A percentile compares a stretch with the other conserved stretches of the same genome.
Evolutionary conservation across 2,113 vertebrate species (phyloP).

Genomic region (Corythornis madagascariensis): DNA sequence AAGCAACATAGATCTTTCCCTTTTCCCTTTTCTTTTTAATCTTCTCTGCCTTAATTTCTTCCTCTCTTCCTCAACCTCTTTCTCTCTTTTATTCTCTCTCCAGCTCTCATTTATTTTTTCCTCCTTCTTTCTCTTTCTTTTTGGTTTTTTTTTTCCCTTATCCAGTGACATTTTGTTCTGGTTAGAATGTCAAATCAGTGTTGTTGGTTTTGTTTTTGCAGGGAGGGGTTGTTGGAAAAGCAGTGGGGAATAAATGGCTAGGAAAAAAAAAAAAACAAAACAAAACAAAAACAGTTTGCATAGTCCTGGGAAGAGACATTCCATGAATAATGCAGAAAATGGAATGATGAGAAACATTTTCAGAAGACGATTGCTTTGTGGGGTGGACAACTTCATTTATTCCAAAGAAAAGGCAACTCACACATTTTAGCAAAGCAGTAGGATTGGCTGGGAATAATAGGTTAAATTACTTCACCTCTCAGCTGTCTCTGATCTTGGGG

Average conservation of each 20-base stretch:
- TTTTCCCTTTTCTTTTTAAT: no score
- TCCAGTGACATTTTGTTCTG: neutral
- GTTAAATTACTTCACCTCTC: neutral
- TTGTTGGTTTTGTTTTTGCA: neutral
- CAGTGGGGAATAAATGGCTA: neutral
- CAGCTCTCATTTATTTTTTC: no score
- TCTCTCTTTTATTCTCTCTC: fast-evolving
- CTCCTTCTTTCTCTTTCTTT: fast-evolving
- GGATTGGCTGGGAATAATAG: neutral
- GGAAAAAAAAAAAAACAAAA: neutral
- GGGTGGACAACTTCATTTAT: conserved; percentile 31
- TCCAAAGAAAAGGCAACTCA: conserved; percentile 11
- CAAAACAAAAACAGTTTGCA: neutral
- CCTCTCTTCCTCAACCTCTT: no score
- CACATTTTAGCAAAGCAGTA: neutral
- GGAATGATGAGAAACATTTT: neutral
- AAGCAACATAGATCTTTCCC: neutral
- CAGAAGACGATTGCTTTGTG: neutral
- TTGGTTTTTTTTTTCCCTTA: neutral
- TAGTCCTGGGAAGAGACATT: conserved; percentile 20
- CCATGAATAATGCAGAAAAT: conserved; percentile 49
- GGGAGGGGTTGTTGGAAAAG: neutral
- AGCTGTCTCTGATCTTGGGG: neutral
- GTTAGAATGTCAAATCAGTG: neutral
- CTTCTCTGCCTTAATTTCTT: no score